phyloP scores from a whole-genome alignment of 2,888 invertebrate genomes.

The Coelinius sp. region DNA sequence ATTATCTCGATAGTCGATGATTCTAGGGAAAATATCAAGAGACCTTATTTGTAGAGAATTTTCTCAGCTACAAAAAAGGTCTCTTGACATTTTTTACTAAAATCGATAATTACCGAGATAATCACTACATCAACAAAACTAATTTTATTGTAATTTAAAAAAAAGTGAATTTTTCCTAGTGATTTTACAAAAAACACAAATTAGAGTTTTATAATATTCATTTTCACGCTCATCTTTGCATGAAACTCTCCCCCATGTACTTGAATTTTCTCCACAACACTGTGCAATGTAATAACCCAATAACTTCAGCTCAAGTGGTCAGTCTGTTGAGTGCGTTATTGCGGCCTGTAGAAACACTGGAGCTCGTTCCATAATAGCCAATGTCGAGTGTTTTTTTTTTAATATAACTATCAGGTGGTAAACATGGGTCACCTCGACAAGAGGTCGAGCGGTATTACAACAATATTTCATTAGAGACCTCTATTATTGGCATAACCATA shows the following conservation, averaged over 20 bases:
- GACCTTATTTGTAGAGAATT: too few relatives aligned
- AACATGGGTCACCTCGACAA: not conserved
- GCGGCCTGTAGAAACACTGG: not conserved
- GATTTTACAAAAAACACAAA: too few relatives aligned
- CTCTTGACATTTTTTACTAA: too few relatives aligned
- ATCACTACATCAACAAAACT: too few relatives aligned
- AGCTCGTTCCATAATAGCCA: not conserved
- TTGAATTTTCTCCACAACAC: not conserved
- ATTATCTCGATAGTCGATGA: too few relatives aligned
- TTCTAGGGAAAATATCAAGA: too few relatives aligned
- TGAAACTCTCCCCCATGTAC: not conserved
- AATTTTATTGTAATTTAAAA: too few relatives aligned
- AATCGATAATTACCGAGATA: too few relatives aligned
- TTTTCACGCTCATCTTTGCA: not conserved
- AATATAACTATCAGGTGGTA: not conserved
- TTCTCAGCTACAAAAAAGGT: too few relatives aligned
- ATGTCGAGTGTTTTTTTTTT: not conserved
- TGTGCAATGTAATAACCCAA: not conserved
- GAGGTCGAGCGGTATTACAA: not conserved
- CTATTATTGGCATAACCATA: not conserved
- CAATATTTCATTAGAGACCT: slow-evolving; percentile 1
- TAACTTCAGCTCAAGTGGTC: not conserved
- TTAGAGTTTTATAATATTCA: not conserved
- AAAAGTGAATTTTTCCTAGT: not conserved
- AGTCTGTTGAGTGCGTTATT: not conserved